Evolutionary conservation across 2,113 vertebrate genomes (phyloP).

Genomic region (Semnopithecus entellus): DNA sequence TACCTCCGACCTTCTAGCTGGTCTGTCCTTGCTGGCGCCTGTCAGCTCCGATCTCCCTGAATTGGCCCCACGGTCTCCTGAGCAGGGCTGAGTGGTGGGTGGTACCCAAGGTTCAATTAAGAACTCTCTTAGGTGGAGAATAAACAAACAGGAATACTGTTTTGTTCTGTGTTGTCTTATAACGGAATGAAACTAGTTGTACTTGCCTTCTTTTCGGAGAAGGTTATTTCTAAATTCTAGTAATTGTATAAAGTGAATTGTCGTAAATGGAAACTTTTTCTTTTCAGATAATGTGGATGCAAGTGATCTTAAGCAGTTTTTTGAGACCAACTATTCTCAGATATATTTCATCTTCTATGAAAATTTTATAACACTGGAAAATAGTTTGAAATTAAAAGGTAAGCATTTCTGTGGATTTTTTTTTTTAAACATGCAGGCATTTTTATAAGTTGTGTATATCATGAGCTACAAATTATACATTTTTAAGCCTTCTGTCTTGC

Average conservation of each 20-base stretch:
- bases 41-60: background rate
- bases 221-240: constrained; percentile 14
- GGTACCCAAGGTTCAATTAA: background rate
- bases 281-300: constrained; percentile 94
- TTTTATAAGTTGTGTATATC: background rate
- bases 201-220: constrained; percentile 47
- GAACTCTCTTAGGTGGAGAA: background rate
- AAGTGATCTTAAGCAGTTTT: constrained; percentile 96
- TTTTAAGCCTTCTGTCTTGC: background rate
- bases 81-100: background rate
- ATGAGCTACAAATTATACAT: background rate
- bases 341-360: constrained; percentile 99
- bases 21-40: background rate
- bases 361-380: constrained; percentile 99
- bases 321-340: constrained; percentile 97
- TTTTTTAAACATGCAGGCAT: background rate
- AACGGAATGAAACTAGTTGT: background rate
- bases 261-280: constrained; percentile 65
- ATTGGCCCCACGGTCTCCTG: background rate
- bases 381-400: constrained; percentile 99
- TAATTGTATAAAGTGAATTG: background rate
- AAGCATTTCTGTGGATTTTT: constrained; percentile 68
- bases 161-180: constrained; percentile 11
- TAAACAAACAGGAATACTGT: background rate
- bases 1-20: background rate